phyloP scores from a whole-genome alignment of 2,797 vertebrate species.

The Argentina silus region DNA sequence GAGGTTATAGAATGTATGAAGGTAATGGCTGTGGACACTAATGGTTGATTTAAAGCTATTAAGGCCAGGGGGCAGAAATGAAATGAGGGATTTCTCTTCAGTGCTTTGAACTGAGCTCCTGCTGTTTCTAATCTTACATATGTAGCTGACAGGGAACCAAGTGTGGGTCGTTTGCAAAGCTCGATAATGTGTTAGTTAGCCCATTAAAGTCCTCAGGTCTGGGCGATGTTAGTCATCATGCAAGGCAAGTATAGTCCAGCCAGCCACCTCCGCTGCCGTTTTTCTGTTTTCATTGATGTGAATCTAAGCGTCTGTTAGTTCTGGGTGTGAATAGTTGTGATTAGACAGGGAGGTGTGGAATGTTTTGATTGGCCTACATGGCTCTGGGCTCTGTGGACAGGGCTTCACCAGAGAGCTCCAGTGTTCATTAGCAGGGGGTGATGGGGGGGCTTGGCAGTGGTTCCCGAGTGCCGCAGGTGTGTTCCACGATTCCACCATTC shows the following conservation, averaged over 20 bases:
- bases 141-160: not conserved
- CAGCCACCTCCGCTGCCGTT: not conserved
- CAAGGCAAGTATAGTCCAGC: not conserved
- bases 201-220: not conserved
- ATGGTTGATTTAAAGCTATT: not conserved
- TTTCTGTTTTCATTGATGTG: not conserved
- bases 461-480: slow-evolving; percentile 8
- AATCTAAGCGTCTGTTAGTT: not conserved
- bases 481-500: not conserved
- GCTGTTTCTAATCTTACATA: not conserved
- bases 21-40: not conserved
- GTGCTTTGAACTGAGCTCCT: not conserved
- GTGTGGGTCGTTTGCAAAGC: not conserved
- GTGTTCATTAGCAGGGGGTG: slow-evolving; percentile 10
- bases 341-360: not conserved
- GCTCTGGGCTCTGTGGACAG: not conserved
- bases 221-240: not conserved
- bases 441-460: not conserved
- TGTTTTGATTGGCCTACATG: not conserved
- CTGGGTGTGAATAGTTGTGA: not conserved
- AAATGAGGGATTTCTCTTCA: not conserved
- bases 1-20: not conserved
- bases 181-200: not conserved
- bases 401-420: not conserved
- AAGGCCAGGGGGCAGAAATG: not conserved